These are phyloP conservation scores for Anoplopoma fimbria DNA, from an alignment of 2,113 vertebrate species.

Conservation along the genomic window DNA sequence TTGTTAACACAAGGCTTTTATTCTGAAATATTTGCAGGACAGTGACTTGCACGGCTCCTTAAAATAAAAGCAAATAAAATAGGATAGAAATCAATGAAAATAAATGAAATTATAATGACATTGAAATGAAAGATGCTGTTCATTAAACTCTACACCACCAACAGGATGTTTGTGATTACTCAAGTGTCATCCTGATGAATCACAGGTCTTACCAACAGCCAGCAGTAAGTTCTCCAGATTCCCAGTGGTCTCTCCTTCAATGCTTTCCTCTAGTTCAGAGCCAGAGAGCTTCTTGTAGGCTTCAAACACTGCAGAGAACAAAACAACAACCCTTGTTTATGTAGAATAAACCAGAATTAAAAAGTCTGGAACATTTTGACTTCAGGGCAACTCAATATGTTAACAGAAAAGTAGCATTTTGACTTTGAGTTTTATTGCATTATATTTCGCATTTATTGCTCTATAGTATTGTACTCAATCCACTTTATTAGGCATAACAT, in stretches of 20 bases:
- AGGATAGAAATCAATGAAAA: too few species aligned
- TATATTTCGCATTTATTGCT: background rate
- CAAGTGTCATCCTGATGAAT: slow-evolving; percentile 8
- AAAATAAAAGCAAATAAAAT: background rate
- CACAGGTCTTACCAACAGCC: slow-evolving; percentile 87
- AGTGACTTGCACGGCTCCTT: too few species aligned
- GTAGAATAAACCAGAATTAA: background rate
- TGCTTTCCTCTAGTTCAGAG: slow-evolving; percentile 93
- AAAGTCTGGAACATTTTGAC: background rate
- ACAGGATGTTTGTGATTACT: background rate
- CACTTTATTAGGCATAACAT: background rate
- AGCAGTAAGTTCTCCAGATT: slow-evolving; percentile 91
- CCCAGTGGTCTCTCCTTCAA: slow-evolving; percentile 92
- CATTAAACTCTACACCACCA: too few species aligned
- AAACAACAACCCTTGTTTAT: slow-evolving; percentile 6
- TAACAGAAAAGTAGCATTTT: background rate
- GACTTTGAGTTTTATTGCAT: background rate
- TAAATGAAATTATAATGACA: too few species aligned
- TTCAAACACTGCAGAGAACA: slow-evolving; percentile 88
- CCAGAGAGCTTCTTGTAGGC: slow-evolving; percentile 93
- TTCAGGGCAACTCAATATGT: background rate
- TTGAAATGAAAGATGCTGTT: too few species aligned
- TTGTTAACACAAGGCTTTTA: too few species aligned
- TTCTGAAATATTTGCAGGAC: too few species aligned
- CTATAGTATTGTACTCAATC: background rate